Conservation (phyloP, 2,797 vertebrate genomes). For the Pelodytes ibericus region DNA sequence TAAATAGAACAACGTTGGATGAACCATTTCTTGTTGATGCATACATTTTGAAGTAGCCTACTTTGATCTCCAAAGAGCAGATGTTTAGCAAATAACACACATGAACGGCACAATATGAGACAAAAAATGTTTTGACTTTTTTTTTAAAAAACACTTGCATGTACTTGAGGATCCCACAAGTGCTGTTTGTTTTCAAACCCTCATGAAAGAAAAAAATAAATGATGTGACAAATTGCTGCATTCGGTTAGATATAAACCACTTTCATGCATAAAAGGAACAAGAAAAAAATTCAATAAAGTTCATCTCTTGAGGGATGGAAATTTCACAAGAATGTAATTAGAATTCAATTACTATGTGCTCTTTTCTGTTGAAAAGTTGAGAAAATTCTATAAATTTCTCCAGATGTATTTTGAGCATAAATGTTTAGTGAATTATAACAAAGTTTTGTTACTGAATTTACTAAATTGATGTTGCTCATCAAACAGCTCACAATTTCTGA, state of each 20-base stretch:
- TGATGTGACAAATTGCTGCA: constrained; percentile 19
- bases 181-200: constrained; percentile 1
- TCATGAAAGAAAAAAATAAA: constrained; percentile 19
- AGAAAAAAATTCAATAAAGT: not conserved
- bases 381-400: not conserved
- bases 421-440: no score
- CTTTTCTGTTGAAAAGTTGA: no score
- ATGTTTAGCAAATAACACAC: constrained; percentile 12
- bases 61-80: constrained; percentile 30
- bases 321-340: constrained; percentile 37
- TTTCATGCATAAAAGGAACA: constrained; percentile 3
- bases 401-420: not conserved
- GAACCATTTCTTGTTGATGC: no score
- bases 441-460: no score
- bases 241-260: constrained; percentile 14
- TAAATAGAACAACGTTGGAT: no score
- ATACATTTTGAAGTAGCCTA: constrained; percentile 6
- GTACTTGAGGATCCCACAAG: constrained; percentile 2
- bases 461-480: no score
- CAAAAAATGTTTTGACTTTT: not conserved
- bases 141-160: constrained; percentile 15
- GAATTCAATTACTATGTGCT: constrained; percentile 18
- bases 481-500: no score
- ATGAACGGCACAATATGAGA: constrained; percentile 26
- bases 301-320: constrained; percentile 10